These are phyloP conservation scores for Ophion obscuratus DNA, from an alignment of 2,888 invertebrate genomes.

Conservation along the genomic window DNA sequence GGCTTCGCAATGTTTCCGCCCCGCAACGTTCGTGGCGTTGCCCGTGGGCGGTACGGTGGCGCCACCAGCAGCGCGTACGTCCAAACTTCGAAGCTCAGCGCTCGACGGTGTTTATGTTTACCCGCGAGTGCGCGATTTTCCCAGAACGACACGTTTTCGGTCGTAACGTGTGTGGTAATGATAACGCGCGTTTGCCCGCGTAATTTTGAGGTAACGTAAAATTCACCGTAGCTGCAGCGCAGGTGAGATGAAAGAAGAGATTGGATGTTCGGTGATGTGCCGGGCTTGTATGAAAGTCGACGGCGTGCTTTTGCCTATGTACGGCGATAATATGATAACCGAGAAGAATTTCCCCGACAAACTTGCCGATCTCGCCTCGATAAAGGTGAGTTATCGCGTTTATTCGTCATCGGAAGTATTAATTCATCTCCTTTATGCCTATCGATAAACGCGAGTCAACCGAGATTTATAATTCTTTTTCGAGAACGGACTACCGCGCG, in stretches of 20 bases:
- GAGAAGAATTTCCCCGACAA: constrained; percentile 78
- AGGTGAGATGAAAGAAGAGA: constrained; percentile 69
- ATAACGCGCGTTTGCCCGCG: not conserved
- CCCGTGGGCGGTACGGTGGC: too few species aligned
- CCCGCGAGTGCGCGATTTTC: too few species aligned
- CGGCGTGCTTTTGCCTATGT: constrained; percentile 79
- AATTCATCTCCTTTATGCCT: not conserved
- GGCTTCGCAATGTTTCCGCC: not conserved
- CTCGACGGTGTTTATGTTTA: too few species aligned
- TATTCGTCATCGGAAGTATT: not conserved
- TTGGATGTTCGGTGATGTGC: constrained; percentile 78
- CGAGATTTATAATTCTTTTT: too few species aligned
- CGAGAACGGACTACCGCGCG: too few species aligned
- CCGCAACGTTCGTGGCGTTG: not conserved
- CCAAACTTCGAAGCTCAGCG: too few species aligned
- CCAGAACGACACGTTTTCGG: too few species aligned
- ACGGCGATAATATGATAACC: constrained; percentile 75
- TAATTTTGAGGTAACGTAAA: not conserved
- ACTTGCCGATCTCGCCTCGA: constrained; percentile 78
- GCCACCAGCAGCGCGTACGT: too few species aligned
- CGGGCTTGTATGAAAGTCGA: constrained; percentile 82
- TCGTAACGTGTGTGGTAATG: not conserved
- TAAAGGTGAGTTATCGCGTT: constrained; percentile 70
- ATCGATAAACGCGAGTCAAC: too few species aligned
- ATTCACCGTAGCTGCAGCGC: not conserved